Base-by-base conservation (phyloP, 2,113 vertebrate species). In the Oncorhynchus gorbuscha region DNA sequence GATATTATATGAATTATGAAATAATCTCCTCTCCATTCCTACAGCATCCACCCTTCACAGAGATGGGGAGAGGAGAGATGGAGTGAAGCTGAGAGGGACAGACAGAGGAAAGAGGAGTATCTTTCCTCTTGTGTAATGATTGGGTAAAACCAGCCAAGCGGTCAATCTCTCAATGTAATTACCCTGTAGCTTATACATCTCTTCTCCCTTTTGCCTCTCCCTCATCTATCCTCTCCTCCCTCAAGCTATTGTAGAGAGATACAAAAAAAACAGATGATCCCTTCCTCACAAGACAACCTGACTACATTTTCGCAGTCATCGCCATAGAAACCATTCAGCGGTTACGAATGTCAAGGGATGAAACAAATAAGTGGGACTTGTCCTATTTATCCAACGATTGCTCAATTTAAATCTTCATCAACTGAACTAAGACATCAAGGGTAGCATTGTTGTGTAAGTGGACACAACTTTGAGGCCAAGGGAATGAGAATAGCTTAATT, bases 111-210 rank as follows among this genome's bases (percentile, higher is more conserved):
- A 35, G 14, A n/a, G 20, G 61, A 55, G 49, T 14, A 55, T 16
- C 49, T 55, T 55, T 12, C 3, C 49, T 55, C 49, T 13, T 55
- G 49, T 55, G 13, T 55, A 62, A 62, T 30, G 26, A 28, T 67
- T 79, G 71, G 49, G 71, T 69, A 69, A 72, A 81, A 80, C 61
- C 59, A 28, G 76, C 22, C 74, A 59, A 62, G 74, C 78, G 75
- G 78, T 77, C 82, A 74, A 32, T 79, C 73, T 75, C 68, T 24
- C 51, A 11, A 7, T 61, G 77, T 81, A 79, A 82, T 83, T 85
- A 80, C 61, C 55, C 74, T 2, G 8, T 35, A 75, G 73, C 75
- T 81, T 66, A 75, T 61, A 74, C 67, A 18, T 28, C 28, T 16
- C 14, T 69, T 20, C 14, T 48, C 35, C 20, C 16, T 48, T n/a